Percentiles rank a stretch among this genome's conserved stretches.
These are phyloP conservation scores for Perithous albicinctus DNA, from an alignment of 2,888 invertebrate genomes.

Conservation along the genomic window DNA sequence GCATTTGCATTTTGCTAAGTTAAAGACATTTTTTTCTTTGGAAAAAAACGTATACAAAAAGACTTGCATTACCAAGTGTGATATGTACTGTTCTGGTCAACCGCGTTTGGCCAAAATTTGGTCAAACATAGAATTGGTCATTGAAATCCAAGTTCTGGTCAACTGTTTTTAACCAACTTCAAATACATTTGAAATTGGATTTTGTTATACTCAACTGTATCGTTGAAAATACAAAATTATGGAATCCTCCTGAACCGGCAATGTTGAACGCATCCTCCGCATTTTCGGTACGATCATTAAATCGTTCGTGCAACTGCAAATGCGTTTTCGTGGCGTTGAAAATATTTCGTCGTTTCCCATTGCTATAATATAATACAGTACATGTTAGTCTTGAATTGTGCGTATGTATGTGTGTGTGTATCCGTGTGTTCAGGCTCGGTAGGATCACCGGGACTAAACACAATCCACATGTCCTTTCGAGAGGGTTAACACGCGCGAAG, in stretches of 20 bases:
- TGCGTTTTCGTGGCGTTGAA: constrained; percentile 43
- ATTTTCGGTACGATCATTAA: constrained; percentile 53
- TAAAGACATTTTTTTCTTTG: too few relatives aligned
- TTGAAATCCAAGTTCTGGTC: too few relatives aligned
- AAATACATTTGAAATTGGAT: neutral
- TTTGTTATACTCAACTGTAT: neutral
- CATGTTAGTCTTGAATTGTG: constrained; percentile 13
- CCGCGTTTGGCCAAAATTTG: too few relatives aligned
- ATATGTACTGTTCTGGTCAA: too few relatives aligned
- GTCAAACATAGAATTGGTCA: too few relatives aligned
- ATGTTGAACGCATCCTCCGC: constrained; percentile 21
- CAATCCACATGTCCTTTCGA: constrained; percentile 48
- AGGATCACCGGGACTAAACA: constrained; percentile 53
- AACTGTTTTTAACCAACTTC: too few relatives aligned
- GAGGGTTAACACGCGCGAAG: constrained; percentile 55
- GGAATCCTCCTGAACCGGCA: constrained; percentile 19
- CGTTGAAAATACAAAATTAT: neutral
- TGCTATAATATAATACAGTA: constrained; percentile 27
- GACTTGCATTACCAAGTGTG: too few relatives aligned
- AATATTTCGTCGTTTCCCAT: constrained; percentile 26
- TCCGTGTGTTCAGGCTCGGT: constrained; percentile 2
- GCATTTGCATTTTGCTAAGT: too few relatives aligned
- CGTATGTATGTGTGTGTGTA: neutral
- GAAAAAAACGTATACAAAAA: too few relatives aligned
- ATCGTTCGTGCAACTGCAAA: constrained; percentile 48